Evolutionary conservation across 2,113 vertebrate genomes (phyloP), one percentile per base, ranked within the genome.

Genomic region (Hypanus sabinus): DNA sequence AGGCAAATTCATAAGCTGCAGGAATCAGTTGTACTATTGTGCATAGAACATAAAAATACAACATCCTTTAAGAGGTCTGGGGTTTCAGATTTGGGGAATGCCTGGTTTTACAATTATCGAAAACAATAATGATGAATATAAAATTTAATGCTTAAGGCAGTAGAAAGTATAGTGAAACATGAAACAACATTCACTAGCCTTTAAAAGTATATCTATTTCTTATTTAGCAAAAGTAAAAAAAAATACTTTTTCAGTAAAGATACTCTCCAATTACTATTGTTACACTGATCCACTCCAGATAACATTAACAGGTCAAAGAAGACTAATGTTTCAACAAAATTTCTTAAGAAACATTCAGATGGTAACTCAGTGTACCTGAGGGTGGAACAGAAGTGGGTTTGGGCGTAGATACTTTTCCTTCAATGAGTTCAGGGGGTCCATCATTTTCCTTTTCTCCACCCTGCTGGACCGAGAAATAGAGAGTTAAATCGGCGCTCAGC

Each of bases 391-490:
- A 95, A 99, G 97, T 0, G 98, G 98, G 65, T 98, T 98, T 0
- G 99, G 98, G 94, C 98, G 97, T 95, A 99, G 97, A 96, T 98
- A 99, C 96, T 99, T 99, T 96, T 99, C 99, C 96, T 99, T 99
- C 94, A 99, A 97, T 96, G 98, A 97, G 94, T 98, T 98, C 95
- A 99, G 98, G 33, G 99, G 98, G 95, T 99, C 99, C 0, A 98
- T 96, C 97, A 99, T 97, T 97, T 99, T 99, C 97, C 98, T 99
- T 97, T 99, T 99, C 96, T 99, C 99, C 97, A 99, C 99, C 99
- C 99, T 99, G 99, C 98, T 99, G 98, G 98, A 99, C 99, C 96
- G 95, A 98, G 98, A 97, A 96, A 97, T 96, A 97, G 96, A 98
- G 98, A 98, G 98, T 99, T 98, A 99, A 98, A 95, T 97, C 98